phyloP scores from a whole-genome alignment of 1,140 invertebrate species.

The Cydia fagiglandana region DNA sequence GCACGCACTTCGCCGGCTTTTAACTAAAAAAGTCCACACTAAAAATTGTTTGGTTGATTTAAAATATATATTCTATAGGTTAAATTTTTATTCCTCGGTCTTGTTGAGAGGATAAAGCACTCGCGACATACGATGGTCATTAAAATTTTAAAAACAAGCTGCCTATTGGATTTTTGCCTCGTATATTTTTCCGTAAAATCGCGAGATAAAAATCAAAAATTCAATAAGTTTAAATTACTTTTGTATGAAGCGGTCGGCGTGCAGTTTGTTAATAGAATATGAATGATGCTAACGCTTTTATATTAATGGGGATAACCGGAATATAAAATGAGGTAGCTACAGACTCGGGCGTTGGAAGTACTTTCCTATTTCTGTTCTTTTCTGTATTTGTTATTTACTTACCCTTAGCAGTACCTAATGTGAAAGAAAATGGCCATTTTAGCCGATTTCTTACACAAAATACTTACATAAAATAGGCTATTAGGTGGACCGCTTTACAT shows the following conservation, averaged over 20 bases:
- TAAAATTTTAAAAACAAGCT: constrained; percentile 8
- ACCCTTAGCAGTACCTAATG: too few relatives aligned
- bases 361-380: too few relatives aligned
- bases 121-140: neutral
- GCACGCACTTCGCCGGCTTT: too few relatives aligned
- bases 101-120: neutral
- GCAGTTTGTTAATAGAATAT: constrained; percentile 10
- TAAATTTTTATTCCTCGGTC: neutral
- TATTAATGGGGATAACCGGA: neutral
- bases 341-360: too few relatives aligned
- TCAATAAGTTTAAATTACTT: constrained; percentile 8
- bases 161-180: neutral
- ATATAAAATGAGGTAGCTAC: neutral
- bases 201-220: constrained; percentile 2
- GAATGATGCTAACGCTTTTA: neutral
- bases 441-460: too few relatives aligned
- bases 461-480: too few relatives aligned
- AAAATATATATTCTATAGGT: too few relatives aligned
- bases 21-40: too few relatives aligned
- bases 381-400: too few relatives aligned
- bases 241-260: neutral
- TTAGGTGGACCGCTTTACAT: too few relatives aligned
- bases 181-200: neutral
- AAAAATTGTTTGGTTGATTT: too few relatives aligned
- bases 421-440: too few relatives aligned